Percentiles rank a stretch among this genome's conserved stretches.
Conservation (phyloP, 2,888 invertebrate species). For the Arrhopalites spinosus region DNA sequence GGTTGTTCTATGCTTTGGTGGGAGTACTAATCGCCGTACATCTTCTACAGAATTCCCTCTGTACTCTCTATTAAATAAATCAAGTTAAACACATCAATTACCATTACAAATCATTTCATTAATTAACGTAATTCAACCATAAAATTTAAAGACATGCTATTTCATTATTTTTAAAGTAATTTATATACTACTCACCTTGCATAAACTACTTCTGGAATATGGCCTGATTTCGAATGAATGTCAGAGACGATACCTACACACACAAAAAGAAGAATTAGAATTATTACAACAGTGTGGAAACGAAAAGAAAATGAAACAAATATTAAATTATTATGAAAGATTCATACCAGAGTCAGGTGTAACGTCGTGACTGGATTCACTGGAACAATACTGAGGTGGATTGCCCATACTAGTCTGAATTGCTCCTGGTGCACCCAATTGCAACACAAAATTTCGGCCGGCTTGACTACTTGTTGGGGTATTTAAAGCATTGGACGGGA, state of each 20-base stretch:
- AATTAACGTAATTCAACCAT: not conserved
- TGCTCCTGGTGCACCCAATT: constrained; percentile 50
- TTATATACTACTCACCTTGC: constrained; percentile 56
- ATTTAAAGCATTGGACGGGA: constrained; percentile 48
- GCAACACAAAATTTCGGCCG: constrained; percentile 56
- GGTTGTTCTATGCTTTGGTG: constrained; percentile 47
- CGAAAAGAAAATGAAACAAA: too few relatives aligned
- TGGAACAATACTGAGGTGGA: constrained; percentile 56
- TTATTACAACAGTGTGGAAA: too few relatives aligned
- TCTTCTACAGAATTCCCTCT: constrained; percentile 56
- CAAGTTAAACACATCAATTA: constrained; percentile 30
- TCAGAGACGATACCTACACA: constrained; percentile 56
- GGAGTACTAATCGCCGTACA: constrained; percentile 54
- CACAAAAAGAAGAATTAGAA: too few relatives aligned
- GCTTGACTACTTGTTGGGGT: constrained; percentile 48
- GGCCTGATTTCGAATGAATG: constrained; percentile 55
- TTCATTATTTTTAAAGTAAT: too few relatives aligned
- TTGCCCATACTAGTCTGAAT: constrained; percentile 55
- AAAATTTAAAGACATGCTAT: not conserved
- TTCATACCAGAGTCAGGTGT: constrained; percentile 56
- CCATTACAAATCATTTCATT: constrained; percentile 7
- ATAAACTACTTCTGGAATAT: constrained; percentile 55
- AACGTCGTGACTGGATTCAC: constrained; percentile 56
- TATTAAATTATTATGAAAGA: too few relatives aligned
- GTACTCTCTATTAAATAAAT: constrained; percentile 50